Base-by-base conservation (phyloP, 2,113 vertebrate genomes). In the Centropus bengalensis region DNA sequence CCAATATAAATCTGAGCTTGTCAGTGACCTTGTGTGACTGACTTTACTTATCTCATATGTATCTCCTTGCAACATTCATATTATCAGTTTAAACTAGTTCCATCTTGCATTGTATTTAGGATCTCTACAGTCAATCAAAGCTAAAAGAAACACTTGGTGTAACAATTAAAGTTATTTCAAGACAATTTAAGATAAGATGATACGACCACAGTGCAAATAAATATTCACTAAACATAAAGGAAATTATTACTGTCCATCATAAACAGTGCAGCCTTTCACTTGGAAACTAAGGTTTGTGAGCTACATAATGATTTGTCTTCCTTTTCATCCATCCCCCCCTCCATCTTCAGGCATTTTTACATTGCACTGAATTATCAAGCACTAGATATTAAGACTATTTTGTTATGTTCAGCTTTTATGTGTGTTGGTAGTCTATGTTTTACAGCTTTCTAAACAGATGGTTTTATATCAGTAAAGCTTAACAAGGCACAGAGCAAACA, bases 381-480 rank as follows among this genome's bases (percentile, higher is more conserved):
- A 82, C 91, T 81, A 74, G 52, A 80, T 75, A 94, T 76, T 91
- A 85, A 93, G 93, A 73, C 91, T 91, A 86, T 93, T 96, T 96
- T 97, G 95, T 82, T 93, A 85, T 30, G 14, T 49, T 96, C 93
- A 86, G 79, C 40, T 97, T 93, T 95, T 78, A 67, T 83, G 78
- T 79, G 47, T 82, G 78, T 88, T 96, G 91, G 82, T 74, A 97
- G 59, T 70, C 69, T 89, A 52, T 80, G 96, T 97, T 97, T 96
- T 94, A 78, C 93, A 96, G 88, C 91, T 96, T 97, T 97, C 96
- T 96, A 93, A 97, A 97, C 96, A 97, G 95, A 97, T 97, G 93
- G 96, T 75, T 97, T 96, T 96, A 91, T 95, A 97, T 82, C 89
- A 88, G 82, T 93, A 82, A 90, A 91, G 85, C 96, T 96, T 97